Evolutionary conservation across 2,888 invertebrate species (phyloP), one percentile per base, ranked within the genome.

Genomic region (Ariolimax columbianus): DNA sequence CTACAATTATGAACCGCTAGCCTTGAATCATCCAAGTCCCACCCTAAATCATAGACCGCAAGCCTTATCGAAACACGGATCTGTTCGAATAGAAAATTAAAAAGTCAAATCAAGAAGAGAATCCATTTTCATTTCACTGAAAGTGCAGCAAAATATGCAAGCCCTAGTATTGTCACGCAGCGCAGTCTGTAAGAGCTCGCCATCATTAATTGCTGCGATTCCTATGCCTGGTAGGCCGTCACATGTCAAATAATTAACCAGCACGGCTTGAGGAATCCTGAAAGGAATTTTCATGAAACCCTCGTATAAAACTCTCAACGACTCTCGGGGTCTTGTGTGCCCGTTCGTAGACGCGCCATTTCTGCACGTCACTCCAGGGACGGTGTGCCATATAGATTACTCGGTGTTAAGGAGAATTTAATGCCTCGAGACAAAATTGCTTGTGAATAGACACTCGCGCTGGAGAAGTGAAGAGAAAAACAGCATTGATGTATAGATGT

Each of bases 201-300:
- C 51, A 19, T 33, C 47, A 51, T 33, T 75, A 51, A 75, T 75
- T 51, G 75, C 33, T 33, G 51, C 75, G 14, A 75, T 75, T 75
- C 33, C 47, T 75, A 75, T 75, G 75, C 75, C 51, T 51, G 33
- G 75, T 75, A 36, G 75, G 51, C 47, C 75, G 75, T 75, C 75
- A 17, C 7, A 75, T 51, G 75, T 75, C 75, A 75, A 75, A 75
- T 75, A 75, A 75, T 75, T 75, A 75, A 75, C 75, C 75, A 51
- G 75, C 33, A 51, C 33, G 51, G 75, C 47, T 51, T 19, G 51
- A 51, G 51, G 30, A 75, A 51, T 51, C 33, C 51, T 75, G 51
- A 51, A 51, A 47, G 33, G 75, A 51, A 75, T 30, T 51, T 51
- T 75, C 51, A 51, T 51, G 33, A 75, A 75, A 75, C 17, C 14